These are phyloP conservation scores for Thaumetopoea pityocampa DNA, from an alignment of 1,140 invertebrate species.

Conservation along the genomic window DNA sequence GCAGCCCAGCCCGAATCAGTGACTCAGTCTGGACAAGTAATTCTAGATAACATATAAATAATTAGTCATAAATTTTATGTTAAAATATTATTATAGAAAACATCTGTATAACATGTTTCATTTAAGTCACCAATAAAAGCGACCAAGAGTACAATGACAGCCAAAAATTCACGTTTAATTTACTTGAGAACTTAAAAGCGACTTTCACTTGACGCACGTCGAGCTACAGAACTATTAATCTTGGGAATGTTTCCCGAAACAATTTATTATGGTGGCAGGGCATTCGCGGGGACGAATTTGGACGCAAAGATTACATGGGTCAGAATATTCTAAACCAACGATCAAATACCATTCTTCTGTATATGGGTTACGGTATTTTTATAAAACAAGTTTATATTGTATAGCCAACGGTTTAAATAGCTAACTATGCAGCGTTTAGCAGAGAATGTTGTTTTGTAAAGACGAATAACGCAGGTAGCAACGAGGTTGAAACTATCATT, in stretches of 20 bases:
- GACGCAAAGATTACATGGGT: conserved; percentile 43
- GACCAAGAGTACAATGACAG: conserved; percentile 20
- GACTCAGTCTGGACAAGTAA: too few species aligned
- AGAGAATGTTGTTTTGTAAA: too few species aligned
- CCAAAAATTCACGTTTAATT: conserved; percentile 34
- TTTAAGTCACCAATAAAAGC: conserved; percentile 24
- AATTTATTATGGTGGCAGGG: conserved; percentile 57
- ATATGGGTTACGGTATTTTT: conserved; percentile 18
- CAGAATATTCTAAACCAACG: conserved; percentile 37
- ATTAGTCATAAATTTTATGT: neutral
- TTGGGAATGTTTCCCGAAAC: conserved; percentile 62
- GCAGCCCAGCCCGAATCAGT: too few species aligned
- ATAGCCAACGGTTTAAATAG: too few species aligned
- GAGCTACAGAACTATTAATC: conserved; percentile 55
- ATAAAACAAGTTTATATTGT: too few species aligned
- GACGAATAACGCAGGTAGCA: too few species aligned
- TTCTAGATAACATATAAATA: conserved; percentile 1
- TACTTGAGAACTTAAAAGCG: conserved; percentile 37
- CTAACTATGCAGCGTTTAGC: too few species aligned
- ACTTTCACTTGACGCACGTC: conserved; percentile 55
- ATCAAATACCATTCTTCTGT: conserved; percentile 25
- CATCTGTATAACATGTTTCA: neutral
- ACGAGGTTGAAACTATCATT: too few species aligned
- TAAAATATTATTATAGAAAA: neutral
- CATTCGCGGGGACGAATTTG: conserved; percentile 47